These are phyloP conservation scores for Porites cylindrica DNA, from an alignment of 92 coral and sea anemone genomes.

Conservation along the genomic window DNA sequence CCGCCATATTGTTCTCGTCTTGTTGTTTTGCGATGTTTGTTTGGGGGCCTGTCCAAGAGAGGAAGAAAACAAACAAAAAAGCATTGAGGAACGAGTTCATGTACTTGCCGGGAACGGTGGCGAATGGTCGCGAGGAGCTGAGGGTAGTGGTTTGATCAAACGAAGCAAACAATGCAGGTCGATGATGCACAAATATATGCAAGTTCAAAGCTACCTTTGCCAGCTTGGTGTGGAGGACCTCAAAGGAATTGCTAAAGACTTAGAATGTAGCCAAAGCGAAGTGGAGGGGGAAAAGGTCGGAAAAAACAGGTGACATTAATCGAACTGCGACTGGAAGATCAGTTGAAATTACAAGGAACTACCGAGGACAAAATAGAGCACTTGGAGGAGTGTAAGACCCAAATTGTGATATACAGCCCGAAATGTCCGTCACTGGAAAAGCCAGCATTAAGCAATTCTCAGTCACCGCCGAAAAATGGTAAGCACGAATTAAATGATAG, in stretches of 20 bases:
- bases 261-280: conserved; percentile 27
- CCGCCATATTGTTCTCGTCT: too few relatives aligned
- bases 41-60: too few relatives aligned
- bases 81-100: too few relatives aligned
- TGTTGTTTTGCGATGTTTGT: too few relatives aligned
- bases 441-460: not conserved
- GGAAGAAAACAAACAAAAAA: too few relatives aligned
- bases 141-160: not conserved
- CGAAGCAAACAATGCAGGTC: conserved; percentile 1
- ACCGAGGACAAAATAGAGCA: conserved; percentile 1
- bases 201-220: conserved; percentile 26
- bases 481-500: not conserved
- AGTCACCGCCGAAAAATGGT: not conserved
- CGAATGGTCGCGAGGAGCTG: not conserved
- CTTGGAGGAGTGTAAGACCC: not conserved
- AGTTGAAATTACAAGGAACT: not conserved
- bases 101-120: not conserved
- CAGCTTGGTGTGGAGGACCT: conserved; percentile 21
- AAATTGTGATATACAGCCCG: conserved; percentile 2
- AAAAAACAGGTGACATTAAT: conserved; percentile 11
- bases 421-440: conserved; percentile 23
- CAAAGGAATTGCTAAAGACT: not conserved
- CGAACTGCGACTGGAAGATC: conserved; percentile 17
- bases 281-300: not conserved
- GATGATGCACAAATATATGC: conserved; percentile 20